Conservation (phyloP, 2,888 invertebrate species). For the Muschampia plurimacula region DNA sequence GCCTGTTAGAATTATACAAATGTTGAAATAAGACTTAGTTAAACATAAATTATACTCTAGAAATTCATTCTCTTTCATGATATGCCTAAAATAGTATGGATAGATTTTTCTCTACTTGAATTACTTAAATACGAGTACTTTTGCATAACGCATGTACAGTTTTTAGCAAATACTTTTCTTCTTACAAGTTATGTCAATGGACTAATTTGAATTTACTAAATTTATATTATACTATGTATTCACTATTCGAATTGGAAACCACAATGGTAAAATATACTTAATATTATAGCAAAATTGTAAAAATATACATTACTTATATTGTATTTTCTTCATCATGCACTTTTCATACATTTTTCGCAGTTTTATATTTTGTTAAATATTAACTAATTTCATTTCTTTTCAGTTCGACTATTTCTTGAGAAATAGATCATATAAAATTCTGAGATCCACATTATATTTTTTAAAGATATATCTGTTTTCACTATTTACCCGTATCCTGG, state of each 20-base stretch:
- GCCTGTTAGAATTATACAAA: not conserved
- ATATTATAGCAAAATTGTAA: not conserved
- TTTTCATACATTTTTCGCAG: not conserved
- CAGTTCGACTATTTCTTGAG: constrained; percentile 16
- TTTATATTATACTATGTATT: not conserved
- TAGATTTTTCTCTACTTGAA: not conserved
- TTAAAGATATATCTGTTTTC: not conserved
- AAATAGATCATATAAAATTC: constrained; percentile 1
- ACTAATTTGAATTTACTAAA: not conserved
- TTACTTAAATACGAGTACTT: not conserved
- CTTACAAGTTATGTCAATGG: not conserved
- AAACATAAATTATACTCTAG: not conserved
- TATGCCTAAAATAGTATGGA: constrained; percentile 1
- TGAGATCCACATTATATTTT: constrained; percentile 3
- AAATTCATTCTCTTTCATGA: not conserved
- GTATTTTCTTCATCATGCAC: not conserved
- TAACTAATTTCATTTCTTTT: constrained; percentile 12
- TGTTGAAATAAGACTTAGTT: not conserved
- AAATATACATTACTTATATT: not conserved
- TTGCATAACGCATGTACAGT: not conserved
- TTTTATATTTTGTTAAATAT: not conserved
- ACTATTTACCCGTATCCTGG: constrained; percentile 5
- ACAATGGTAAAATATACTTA: not conserved
- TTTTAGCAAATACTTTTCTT: not conserved
- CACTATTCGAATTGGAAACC: not conserved